Percentiles rank a stretch among this genome's conserved stretches.
Evolutionary conservation across 2,113 vertebrate species (phyloP).

Genomic region (Coregonus clupeaformis): DNA sequence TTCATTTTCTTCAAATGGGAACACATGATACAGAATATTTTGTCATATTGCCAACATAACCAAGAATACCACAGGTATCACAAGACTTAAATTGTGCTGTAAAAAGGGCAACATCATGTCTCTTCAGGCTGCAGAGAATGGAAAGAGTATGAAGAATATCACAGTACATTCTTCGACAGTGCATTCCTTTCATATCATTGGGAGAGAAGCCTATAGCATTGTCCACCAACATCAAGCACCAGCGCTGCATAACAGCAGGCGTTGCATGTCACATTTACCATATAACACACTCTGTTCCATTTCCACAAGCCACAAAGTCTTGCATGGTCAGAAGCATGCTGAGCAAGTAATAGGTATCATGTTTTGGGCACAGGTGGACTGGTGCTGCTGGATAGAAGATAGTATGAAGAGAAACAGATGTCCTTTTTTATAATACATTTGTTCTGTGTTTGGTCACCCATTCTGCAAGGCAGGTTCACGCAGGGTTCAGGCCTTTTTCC

Average conservation of each 20-base stretch:
- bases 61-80: too few species aligned
- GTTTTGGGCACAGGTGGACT: constrained; percentile 31
- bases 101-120: too few species aligned
- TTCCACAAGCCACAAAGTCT: background rate
- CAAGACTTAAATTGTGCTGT: too few species aligned
- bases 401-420: constrained; percentile 41
- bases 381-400: constrained; percentile 25
- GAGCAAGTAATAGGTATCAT: constrained; percentile 8
- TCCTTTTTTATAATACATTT: constrained; percentile 47
- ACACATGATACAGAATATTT: too few species aligned
- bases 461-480: constrained; percentile 40
- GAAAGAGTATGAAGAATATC: too few species aligned
- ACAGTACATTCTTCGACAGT: too few species aligned
- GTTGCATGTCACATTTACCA: background rate
- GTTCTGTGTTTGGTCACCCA: constrained; percentile 29
- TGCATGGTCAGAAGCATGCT: background rate
- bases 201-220: too few species aligned
- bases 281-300: background rate
- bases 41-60: too few species aligned
- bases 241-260: too few species aligned
- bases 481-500: constrained; percentile 33
- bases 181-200: too few species aligned
- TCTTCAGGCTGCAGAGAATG: too few species aligned
- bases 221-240: background rate
- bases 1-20: too few species aligned